Percentiles rank a stretch among this genome's conserved stretches.
phyloP scores from a whole-genome alignment of 2,888 invertebrate genomes.

The Ophion ventricosus region DNA sequence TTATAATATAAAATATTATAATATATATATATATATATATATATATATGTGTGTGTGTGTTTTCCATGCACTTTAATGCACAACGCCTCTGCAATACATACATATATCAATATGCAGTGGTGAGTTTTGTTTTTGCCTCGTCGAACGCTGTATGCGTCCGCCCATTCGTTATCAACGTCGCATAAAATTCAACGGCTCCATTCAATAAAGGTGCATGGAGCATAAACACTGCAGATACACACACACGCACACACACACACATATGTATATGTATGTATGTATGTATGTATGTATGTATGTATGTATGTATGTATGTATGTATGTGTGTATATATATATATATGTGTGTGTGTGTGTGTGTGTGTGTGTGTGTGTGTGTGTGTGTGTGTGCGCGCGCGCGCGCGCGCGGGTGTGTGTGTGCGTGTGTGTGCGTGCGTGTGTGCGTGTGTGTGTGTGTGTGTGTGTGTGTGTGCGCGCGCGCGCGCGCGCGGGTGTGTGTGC shows the following conservation, averaged over 20 bases:
- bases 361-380: neutral
- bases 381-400: too few relatives aligned
- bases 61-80: too few relatives aligned
- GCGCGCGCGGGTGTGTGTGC: too few relatives aligned
- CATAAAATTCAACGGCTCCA: conserved; percentile 47
- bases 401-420: too few relatives aligned
- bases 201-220: conserved; percentile 38
- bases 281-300: neutral
- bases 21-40: too few relatives aligned
- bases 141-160: neutral
- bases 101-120: neutral
- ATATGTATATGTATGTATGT: neutral
- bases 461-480: neutral
- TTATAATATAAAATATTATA: too few relatives aligned
- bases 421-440: neutral
- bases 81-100: neutral
- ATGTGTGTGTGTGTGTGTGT: neutral
- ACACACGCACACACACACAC: neutral
- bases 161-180: conserved; percentile 39
- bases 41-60: too few relatives aligned
- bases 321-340: neutral
- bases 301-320: neutral
- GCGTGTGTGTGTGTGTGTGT: neutral
- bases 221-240: conserved; percentile 25
- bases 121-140: neutral